These are phyloP conservation scores for Notodonta dromedarius DNA, from an alignment of 2,888 invertebrate species.

Conservation along the genomic window DNA sequence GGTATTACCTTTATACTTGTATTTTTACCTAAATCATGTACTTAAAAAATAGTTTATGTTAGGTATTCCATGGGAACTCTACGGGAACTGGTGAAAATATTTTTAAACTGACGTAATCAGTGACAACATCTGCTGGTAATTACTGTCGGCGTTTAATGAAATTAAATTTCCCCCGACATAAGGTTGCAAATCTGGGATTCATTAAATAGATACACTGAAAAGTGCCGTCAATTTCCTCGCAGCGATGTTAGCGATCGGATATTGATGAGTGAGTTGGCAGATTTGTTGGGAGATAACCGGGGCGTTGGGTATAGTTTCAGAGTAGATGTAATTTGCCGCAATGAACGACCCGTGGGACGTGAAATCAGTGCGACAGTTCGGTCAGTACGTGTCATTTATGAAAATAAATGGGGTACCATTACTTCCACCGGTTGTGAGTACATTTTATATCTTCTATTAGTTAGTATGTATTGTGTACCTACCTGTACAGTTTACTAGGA, in stretches of 20 bases:
- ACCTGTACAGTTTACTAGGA: too few relatives aligned
- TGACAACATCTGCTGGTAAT: constrained; percentile 67
- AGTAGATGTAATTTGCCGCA: constrained; percentile 37
- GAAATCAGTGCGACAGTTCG: constrained; percentile 68
- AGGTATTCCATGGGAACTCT: constrained; percentile 8
- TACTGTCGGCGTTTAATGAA: constrained; percentile 52
- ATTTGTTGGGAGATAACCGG: constrained; percentile 11
- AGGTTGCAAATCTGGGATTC: constrained; percentile 40
- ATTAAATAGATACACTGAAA: constrained; percentile 35
- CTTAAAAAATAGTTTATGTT: constrained; percentile 13
- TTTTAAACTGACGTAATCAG: constrained; percentile 74
- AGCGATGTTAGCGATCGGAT: constrained; percentile 20
- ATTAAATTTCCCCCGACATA: constrained; percentile 50
- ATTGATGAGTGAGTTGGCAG: constrained; percentile 32
- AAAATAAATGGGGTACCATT: constrained; percentile 89
- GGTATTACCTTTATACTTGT: not conserved
- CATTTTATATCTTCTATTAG: not conserved
- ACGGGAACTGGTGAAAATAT: constrained; percentile 33
- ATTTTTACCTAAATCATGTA: constrained; percentile 10
- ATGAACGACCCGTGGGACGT: constrained; percentile 82
- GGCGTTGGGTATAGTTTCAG: constrained; percentile 8
- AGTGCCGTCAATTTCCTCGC: constrained; percentile 41
- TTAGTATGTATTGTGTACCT: not conserved
- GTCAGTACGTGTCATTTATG: constrained; percentile 87
- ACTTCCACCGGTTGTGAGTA: constrained; percentile 90